Evolutionary conservation across 2,113 vertebrate genomes (phyloP), one percentile per base, ranked within the genome.

Genomic region (Malurus cyaneus): DNA sequence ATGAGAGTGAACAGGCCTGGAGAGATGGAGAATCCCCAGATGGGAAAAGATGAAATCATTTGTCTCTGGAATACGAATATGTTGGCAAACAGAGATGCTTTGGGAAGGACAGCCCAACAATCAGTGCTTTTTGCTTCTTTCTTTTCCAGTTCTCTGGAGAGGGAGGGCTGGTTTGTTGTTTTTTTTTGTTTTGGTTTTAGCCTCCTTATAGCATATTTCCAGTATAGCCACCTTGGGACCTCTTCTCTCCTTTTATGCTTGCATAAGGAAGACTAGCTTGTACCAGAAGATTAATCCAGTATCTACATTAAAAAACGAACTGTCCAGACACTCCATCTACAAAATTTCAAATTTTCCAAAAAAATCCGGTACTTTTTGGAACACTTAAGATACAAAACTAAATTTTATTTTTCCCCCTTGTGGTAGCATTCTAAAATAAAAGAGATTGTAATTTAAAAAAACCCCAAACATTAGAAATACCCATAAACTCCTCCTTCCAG

Each of bases 1-100:
- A 64, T 60, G 25, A 69, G 53, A 94, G 26, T 5, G 6, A 91
- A 61, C 21, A 60, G 76, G n/a, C 44, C 80, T 76, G 61, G 60
- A 64, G 69, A 89, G 52, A 67, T 34, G 41, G 53, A 95, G 61
- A 91, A 87, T 89, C 39, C 78, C 49, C 80, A 91, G 12, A 42
- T 79, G 80, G 73, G 95, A 92, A 91, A 91, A 85, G 31, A 85
- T 69, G 49, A 93, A 77, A 92, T 56, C 61, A 44, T 31, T 91
- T 84, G 49, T 31, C 89, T 89, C 73, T 94, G 52, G 71, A 84
- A 74, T 86, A 69, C 7, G 59, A 73, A 49, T 66, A 25, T 70
- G 46, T 31, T 93, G 92, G 80, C 88, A 92, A 73, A 86, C 24
- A 88, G 59, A 77, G 34, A 44, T 60, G 80, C 53, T 67, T 81